Conservation (phyloP, 2,797 vertebrate genomes). For the Pangasius krempfi region DNA sequence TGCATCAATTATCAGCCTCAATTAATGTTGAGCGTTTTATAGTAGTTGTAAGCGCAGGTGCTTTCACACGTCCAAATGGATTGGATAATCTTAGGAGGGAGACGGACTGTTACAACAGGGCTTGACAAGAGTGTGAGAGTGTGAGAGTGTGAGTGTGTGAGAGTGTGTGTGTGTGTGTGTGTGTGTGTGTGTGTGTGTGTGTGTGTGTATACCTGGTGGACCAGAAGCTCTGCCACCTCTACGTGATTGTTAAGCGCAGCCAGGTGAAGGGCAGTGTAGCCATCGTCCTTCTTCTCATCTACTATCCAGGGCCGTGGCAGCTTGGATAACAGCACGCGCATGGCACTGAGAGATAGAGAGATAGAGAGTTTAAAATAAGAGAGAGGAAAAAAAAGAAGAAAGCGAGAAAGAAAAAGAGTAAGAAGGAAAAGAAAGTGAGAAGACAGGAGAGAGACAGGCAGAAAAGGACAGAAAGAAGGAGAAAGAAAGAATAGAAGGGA, state of each 20-base stretch:
- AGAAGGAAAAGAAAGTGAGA: conserved; percentile 8
- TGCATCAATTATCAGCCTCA: conserved; percentile 38
- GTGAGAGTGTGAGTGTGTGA: conserved; percentile 39
- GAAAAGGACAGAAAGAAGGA: conserved; percentile 7
- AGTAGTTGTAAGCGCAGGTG: not conserved
- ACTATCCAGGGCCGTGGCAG: conserved; percentile 98
- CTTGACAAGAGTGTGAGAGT: not conserved
- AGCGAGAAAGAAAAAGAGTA: not conserved
- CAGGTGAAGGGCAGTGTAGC: conserved; percentile 96
- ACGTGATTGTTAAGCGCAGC: conserved; percentile 99
- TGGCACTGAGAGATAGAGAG: conserved; percentile 78
- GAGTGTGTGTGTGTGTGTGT: conserved; percentile 42
- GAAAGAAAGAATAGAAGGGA: too few species aligned
- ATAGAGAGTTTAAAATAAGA: not conserved
- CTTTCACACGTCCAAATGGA: conserved; percentile 18
- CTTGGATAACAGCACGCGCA: conserved; percentile 96
- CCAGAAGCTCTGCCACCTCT: conserved; percentile 96
- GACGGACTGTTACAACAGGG: not conserved
- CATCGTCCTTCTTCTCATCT: conserved; percentile 98
- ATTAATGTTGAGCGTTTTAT: conserved; percentile 9
- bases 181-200: not conserved
- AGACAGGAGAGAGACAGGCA: conserved; percentile 22
- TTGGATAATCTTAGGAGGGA: not conserved
- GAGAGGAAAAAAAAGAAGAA: not conserved
- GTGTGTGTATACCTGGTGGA: conserved; percentile 87